Evolutionary conservation across 2,113 vertebrate species (phyloP).

Genomic region (Syngnathus floridae): DNA sequence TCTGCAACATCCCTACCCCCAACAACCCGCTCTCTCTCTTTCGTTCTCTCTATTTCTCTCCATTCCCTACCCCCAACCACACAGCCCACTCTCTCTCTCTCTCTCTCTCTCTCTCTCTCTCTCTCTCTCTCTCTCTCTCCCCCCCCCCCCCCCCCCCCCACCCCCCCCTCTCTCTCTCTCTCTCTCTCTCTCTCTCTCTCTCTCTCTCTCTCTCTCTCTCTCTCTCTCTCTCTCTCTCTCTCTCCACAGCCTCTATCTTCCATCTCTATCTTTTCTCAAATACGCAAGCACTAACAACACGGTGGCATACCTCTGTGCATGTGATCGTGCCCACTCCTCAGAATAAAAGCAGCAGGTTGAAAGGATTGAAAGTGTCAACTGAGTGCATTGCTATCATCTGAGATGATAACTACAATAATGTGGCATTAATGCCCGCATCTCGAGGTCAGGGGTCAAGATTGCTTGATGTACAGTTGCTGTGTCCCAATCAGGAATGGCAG

Average conservation of each 20-base stretch:
- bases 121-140: slow-evolving; percentile 21
- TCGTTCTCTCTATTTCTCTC: slow-evolving; percentile 22
- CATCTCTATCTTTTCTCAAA: slow-evolving; percentile 40
- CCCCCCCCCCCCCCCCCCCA: slow-evolving; percentile 52
- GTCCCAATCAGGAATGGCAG: background rate
- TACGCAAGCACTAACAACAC: slow-evolving; percentile 21
- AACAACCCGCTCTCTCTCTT: slow-evolving; percentile 35
- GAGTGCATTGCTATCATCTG: background rate
- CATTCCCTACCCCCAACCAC: slow-evolving; percentile 13
- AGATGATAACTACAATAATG: background rate
- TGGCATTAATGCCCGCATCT: slow-evolving; percentile 4
- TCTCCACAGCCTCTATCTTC: slow-evolving; percentile 42
- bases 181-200: slow-evolving; percentile 9
- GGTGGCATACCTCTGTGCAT: slow-evolving; percentile 6
- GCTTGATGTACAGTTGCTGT: background rate
- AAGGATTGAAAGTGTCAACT: background rate
- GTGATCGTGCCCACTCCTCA: slow-evolving; percentile 4
- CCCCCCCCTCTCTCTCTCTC: slow-evolving; percentile 36
- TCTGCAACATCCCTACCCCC: slow-evolving; percentile 64
- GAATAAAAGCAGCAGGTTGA: slow-evolving; percentile 2
- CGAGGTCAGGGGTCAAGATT: slow-evolving; percentile 21
- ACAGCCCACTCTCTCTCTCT: slow-evolving; percentile 22
- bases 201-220: slow-evolving; percentile 26
- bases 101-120: slow-evolving; percentile 35
- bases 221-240: slow-evolving; percentile 22